These are phyloP conservation scores for Alloscopus bannaensis DNA, from an alignment of 2,888 invertebrate genomes.

Conservation along the genomic window DNA sequence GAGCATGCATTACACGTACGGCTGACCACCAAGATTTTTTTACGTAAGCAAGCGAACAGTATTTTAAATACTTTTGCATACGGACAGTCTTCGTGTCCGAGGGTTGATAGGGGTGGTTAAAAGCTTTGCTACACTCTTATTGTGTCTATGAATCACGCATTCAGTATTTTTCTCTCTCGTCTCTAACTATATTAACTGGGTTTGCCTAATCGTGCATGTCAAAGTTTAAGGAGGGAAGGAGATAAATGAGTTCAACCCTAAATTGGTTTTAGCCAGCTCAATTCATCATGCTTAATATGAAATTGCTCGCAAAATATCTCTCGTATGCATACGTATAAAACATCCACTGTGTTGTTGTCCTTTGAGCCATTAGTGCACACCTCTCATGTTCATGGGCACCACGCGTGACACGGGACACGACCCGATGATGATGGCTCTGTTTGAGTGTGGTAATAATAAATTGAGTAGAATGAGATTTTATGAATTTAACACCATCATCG, in stretches of 20 bases:
- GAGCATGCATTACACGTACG: no score
- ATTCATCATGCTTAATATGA: conserved; percentile 26
- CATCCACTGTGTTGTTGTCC: background rate
- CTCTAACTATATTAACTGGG: conserved; percentile 57
- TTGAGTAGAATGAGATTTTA: conserved; percentile 39
- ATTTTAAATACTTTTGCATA: no score
- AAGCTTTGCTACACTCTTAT: no score
- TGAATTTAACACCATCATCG: no score
- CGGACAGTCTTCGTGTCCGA: no score
- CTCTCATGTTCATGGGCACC: conserved; percentile 56
- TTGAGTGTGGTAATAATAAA: conserved; percentile 51
- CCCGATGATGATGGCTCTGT: conserved; percentile 56
- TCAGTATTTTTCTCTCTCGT: background rate
- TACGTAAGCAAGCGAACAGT: no score
- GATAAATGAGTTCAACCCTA: conserved; percentile 60
- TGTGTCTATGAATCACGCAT: conserved; percentile 45
- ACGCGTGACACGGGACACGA: conserved; percentile 60
- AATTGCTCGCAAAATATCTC: background rate
- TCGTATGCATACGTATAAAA: background rate
- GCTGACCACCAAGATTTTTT: no score
- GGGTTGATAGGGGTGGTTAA: no score
- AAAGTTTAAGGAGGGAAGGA: conserved; percentile 53
- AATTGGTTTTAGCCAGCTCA: conserved; percentile 60
- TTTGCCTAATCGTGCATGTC: conserved; percentile 60
- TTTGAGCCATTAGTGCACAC: conserved; percentile 27